phyloP scores from a whole-genome alignment of 2,797 vertebrate genomes.

The Diplodus sargus region DNA sequence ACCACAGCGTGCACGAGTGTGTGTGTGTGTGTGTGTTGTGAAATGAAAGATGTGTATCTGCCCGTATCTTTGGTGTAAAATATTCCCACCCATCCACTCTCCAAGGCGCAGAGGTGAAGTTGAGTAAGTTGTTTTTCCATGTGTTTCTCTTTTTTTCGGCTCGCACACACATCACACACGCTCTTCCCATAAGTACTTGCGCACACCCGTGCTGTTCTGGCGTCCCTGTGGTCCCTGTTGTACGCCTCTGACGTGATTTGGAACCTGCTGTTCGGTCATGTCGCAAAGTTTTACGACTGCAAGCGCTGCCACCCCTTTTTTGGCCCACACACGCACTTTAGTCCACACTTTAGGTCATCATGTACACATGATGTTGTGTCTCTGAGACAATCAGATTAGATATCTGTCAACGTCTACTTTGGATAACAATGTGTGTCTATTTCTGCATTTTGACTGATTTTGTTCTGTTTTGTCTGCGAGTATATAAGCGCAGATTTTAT shows the following conservation, averaged over 20 bases:
- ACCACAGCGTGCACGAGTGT: conserved; percentile 21
- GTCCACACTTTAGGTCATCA: conserved; percentile 20
- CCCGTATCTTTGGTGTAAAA: conserved; percentile 26
- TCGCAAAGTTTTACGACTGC: conserved; percentile 44
- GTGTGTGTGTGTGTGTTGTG: conserved; percentile 25
- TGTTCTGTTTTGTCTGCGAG: not conserved
- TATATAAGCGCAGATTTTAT: not conserved
- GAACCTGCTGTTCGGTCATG: conserved; percentile 37
- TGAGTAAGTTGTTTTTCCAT: conserved; percentile 70
- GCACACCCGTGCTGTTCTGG: conserved; percentile 53
- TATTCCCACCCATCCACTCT: conserved; percentile 22
- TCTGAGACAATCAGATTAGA: conserved; percentile 21
- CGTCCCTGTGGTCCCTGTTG: conserved; percentile 47
- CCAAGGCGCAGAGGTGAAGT: conserved; percentile 55
- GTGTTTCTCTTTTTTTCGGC: conserved; percentile 25
- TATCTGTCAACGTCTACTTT: not conserved
- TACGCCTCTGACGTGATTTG: conserved; percentile 53
- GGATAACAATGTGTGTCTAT: not conserved
- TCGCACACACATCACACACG: conserved; percentile 31
- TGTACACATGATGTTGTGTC: not conserved
- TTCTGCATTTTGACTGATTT: not conserved
- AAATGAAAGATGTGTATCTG: conserved; percentile 41
- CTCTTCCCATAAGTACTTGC: conserved; percentile 23
- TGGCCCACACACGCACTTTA: conserved; percentile 7
- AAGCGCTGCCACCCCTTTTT: conserved; percentile 28